Evolutionary conservation across 2,797 vertebrate species (phyloP).

Genomic region (Siniperca scherzeri): DNA sequence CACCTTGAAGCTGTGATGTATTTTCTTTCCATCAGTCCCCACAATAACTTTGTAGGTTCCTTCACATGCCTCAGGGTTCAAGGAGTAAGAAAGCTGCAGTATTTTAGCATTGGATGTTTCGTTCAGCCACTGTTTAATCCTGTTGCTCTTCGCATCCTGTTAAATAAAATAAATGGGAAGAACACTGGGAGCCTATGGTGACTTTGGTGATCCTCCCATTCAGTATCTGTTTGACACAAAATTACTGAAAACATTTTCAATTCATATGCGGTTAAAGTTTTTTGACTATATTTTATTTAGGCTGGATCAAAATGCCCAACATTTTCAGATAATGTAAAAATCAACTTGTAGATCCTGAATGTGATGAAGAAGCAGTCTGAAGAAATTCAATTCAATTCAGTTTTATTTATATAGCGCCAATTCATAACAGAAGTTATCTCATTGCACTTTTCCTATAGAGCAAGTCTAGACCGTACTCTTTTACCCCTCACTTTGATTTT

Average conservation of each 20-base stretch:
- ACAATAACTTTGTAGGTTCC: slow-evolving; percentile 71
- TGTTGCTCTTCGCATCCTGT: slow-evolving; percentile 79
- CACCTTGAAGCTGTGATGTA: slow-evolving; percentile 71
- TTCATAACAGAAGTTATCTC: no score
- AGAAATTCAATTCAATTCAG: no score
- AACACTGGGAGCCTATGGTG: slow-evolving; percentile 37
- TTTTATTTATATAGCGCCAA: no score
- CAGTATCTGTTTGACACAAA: neutral
- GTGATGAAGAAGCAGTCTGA: no score
- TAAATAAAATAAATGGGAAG: neutral
- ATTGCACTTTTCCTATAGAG: no score
- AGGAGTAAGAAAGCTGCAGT: slow-evolving; percentile 76
- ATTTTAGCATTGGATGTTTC: slow-evolving; percentile 71
- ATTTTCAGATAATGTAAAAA: no score
- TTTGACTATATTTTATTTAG: no score
- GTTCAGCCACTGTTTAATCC: slow-evolving; percentile 86
- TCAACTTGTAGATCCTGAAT: slow-evolving; percentile 11
- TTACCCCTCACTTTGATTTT: no score
- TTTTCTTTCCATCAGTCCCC: neutral
- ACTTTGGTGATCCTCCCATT: neutral
- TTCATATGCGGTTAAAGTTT: neutral
- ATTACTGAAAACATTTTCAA: neutral
- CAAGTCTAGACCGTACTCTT: no score
- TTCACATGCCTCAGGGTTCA: slow-evolving; percentile 76
- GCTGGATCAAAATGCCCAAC: no score